Base-by-base conservation (phyloP, 2,888 invertebrate genomes). In the Chymomyza amoena region DNA sequence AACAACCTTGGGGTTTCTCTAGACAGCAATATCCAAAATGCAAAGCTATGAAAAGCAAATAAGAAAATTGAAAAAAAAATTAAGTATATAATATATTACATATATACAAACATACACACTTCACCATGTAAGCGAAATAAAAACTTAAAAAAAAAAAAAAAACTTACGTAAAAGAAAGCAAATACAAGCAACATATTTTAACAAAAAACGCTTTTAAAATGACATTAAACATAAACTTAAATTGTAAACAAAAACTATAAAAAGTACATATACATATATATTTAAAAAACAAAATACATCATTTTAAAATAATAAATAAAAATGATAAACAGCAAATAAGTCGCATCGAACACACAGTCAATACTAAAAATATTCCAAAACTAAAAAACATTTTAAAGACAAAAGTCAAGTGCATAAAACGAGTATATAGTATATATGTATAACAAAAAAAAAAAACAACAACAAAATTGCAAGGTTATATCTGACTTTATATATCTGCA, bases 241-340 rank as follows among this genome's bases (percentile, higher is more conserved):
- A 60, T 4, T 25, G 25, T 25, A 36, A 16, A 60, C 10, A 50
- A 25, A 62, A 59, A 51, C 18, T 57, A 25, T 25, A 25, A 4
- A 25, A 4, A 25, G 25, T 2, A 25, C 25, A 25, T 25, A 25
- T 13, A 36, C 63, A 28, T 54, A 56, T n/a, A n/a, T n/a, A n/a
- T n/a, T 65, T 39, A 45, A 65, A 51, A 60, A n/a, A 61, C 25
- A 60, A 51, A 52, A 52, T 13, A 52, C 16, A 52, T 52, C 16
- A 52, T 13, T 16, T n/a, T 2, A 52, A 16, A 16, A 16, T n/a
- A 16, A 52, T 15, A n/a, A 51, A 7, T 13, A 52, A 52, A 56
- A 56, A 56, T 18, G 20, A 56, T 9, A 6, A 56, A 18, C 20
- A 56, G 36, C 36, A 36, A 36, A 36, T 36, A 36, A 36, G 36